Conservation (phyloP, 1,140 invertebrate species). For the Hycleus phaleratus region DNA sequence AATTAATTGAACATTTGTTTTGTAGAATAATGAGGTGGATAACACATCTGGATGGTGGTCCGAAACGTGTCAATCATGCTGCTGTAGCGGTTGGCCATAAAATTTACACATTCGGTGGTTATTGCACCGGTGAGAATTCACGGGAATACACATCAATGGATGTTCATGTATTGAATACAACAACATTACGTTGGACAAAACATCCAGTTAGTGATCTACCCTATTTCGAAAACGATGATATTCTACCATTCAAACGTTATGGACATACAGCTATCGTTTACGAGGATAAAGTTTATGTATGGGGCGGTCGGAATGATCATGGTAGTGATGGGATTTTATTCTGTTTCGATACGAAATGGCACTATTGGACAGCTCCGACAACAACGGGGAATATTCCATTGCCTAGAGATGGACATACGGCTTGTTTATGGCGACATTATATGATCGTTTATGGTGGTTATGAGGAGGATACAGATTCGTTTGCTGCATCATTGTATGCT, state of each 20-base stretch:
- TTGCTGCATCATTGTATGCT: conserved; percentile 70
- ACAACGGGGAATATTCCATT: conserved; percentile 63
- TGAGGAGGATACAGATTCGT: conserved; percentile 68
- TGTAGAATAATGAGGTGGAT: conserved; percentile 59
- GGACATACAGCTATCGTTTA: conserved; percentile 82
- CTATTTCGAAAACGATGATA: conserved; percentile 40
- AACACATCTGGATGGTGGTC: conserved; percentile 73
- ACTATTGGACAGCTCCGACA: conserved; percentile 58
- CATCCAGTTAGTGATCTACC: conserved; percentile 42
- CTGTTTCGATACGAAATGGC: conserved; percentile 66
- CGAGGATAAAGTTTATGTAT: conserved; percentile 71
- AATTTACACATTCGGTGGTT: conserved; percentile 89
- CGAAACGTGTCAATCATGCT: conserved; percentile 79
- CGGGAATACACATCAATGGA: conserved; percentile 62
- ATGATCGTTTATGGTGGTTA: conserved; percentile 92
- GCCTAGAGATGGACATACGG: conserved; percentile 83
- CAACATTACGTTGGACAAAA: conserved; percentile 53
- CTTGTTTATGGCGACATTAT: conserved; percentile 68
- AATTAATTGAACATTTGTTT: too few species aligned
- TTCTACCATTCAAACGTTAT: conserved; percentile 49
- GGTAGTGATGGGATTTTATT: conserved; percentile 70
- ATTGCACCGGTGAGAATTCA: conserved; percentile 74
- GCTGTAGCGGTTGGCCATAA: conserved; percentile 72
- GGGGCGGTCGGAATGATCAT: conserved; percentile 85
- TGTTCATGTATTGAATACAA: conserved; percentile 77